These are phyloP conservation scores for Choloepus didactylus DNA, from an alignment of 2,797 vertebrate genomes.

Conservation along the genomic window DNA sequence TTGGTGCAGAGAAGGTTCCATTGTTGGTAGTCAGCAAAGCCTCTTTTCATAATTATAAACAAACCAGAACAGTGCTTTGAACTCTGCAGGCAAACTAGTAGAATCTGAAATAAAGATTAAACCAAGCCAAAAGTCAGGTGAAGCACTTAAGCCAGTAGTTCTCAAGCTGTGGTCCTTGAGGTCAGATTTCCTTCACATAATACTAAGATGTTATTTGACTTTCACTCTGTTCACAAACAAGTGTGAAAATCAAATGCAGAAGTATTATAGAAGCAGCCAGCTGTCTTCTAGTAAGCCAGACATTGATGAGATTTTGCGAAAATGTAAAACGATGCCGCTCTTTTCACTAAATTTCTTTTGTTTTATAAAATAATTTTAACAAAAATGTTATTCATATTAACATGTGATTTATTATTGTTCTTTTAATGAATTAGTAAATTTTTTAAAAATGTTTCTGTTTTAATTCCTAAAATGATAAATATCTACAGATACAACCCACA, in stretches of 20 bases:
- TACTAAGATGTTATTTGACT: neutral
- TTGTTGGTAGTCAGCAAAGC: neutral
- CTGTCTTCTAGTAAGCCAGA: neutral
- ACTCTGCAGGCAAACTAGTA: neutral
- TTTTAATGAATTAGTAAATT: neutral
- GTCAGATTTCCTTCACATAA: neutral
- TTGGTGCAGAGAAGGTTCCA: neutral
- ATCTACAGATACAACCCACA: neutral
- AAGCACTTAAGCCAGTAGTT: neutral
- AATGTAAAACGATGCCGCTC: neutral
- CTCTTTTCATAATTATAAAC: conserved; percentile 8
- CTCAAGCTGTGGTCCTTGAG: neutral
- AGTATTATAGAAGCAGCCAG: neutral
- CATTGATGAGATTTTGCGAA: conserved; percentile 33
- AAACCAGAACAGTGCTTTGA: conserved; percentile 17
- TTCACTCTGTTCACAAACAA: neutral
- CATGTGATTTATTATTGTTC: neutral
- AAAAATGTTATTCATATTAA: conserved; percentile 19
- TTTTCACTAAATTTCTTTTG: conserved; percentile 15
- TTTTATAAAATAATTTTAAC: conserved; percentile 9
- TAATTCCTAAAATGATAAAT: conserved; percentile 9
- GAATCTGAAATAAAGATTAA: conserved; percentile 45
- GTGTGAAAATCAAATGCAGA: neutral
- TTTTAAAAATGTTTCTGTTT: neutral
- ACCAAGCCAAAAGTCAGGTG: conserved; percentile 29